Conservation (phyloP, 2,113 vertebrate genomes). For the Psilopogon haemacephalus region DNA sequence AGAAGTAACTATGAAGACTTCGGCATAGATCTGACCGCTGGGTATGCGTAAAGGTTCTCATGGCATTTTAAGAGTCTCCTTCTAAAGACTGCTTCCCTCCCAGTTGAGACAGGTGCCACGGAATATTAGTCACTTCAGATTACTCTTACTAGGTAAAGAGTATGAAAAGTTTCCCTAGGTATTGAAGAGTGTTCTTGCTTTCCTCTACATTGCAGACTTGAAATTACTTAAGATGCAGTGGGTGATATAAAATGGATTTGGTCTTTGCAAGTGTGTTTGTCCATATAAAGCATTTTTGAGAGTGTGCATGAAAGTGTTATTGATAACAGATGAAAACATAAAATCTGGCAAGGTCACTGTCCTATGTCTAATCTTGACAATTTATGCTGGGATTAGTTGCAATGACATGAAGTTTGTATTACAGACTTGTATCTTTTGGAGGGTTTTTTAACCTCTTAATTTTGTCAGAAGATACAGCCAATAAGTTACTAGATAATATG, state of each 20-base stretch:
- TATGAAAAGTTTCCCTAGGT: not conserved
- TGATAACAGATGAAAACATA: not conserved
- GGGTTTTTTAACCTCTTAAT: not conserved
- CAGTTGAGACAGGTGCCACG: not conserved
- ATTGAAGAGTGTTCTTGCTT: not conserved
- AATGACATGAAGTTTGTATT: not conserved
- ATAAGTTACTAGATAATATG: not conserved
- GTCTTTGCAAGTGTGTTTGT: not conserved
- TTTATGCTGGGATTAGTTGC: not conserved
- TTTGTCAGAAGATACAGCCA: not conserved
- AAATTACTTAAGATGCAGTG: not conserved
- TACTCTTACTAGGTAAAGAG: not conserved
- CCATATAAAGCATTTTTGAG: not conserved
- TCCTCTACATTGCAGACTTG: not conserved
- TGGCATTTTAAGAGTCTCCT: not conserved
- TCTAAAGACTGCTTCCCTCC: not conserved
- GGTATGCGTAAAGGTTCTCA: not conserved
- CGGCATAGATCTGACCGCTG: rapidly evolving
- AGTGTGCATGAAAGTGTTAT: not conserved
- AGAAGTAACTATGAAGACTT: not conserved
- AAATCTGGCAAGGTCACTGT: no score
- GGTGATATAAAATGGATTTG: not conserved
- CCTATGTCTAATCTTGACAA: not conserved
- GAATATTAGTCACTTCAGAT: not conserved
- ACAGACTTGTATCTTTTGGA: not conserved